Base-by-base conservation (phyloP, 1,140 invertebrate species). In the Nebria ingens region DNA sequence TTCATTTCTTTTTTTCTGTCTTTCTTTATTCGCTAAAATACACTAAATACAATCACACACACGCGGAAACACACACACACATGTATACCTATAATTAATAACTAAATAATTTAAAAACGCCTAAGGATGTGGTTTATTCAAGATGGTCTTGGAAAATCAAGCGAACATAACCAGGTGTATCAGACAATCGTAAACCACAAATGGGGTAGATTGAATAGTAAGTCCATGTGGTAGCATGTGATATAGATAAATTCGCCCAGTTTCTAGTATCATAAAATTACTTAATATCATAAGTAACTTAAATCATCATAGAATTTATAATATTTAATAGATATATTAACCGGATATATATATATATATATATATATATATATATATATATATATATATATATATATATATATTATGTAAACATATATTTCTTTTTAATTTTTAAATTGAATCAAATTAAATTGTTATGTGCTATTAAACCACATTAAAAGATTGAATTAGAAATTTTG, bases 91-190 rank as follows among this genome's bases (percentile, higher is more conserved):
- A 34, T 52, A n/a, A n/a, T n/a, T n/a, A n/a, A n/a, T n/a, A n/a
- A n/a, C 21, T 19, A 53, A 50, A 53, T 56, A 56, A 52, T 51
- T 52, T 22, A 52, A 38, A 56, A 53, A 53, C 21, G 2, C 21
- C 12, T 23, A 55, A 19, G n/a, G n/a, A n/a, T 20, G 23, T 53
- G 23, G 11, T 74, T 82, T 82, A 94, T 76, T 95, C 92, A 66
- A 93, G 87, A 76, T 94, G 89, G 78, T 97, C 94, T 79, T 98
- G 95, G 77, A 99, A 99, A 75, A 99, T 99, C 65, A 99, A 83
- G 62, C 92, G 87, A 62, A 97, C 85, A 76, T 91, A 98, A 52
- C 95, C 94, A 45, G 91, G 89, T 66, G 89, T 79, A 62, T 88
- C 90, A 68, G 86, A 81, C 15, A 99, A 76, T 38, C 93, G 91